These are phyloP conservation scores for Vulpes ferrilata DNA, from an alignment of 2,113 vertebrate species.

Conservation along the genomic window DNA sequence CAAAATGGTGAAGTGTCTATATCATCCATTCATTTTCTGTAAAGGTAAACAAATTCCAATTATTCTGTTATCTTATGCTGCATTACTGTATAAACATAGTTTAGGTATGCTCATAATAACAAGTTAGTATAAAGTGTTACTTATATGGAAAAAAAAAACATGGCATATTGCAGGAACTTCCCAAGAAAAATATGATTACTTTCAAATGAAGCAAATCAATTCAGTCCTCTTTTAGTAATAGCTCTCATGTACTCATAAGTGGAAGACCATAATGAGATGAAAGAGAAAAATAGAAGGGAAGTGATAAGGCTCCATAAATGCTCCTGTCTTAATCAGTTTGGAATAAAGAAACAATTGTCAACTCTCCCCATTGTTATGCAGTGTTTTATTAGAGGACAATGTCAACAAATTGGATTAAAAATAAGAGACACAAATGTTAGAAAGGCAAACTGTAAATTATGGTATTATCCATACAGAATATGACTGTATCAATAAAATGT, in stretches of 20 bases:
- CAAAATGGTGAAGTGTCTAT: neutral
- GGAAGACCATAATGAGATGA: neutral
- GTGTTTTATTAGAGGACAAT: neutral
- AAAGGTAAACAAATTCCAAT: neutral
- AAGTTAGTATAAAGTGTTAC: neutral
- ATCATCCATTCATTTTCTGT: neutral
- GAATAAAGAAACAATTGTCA: neutral
- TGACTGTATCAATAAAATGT: neutral
- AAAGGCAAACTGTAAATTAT: neutral
- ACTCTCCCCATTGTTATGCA: neutral
- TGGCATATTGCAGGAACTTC: neutral
- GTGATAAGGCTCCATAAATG: neutral
- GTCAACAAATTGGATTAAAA: neutral
- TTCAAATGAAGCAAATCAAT: constrained; percentile 17
- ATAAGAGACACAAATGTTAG: neutral
- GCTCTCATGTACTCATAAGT: neutral
- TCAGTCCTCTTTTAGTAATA: neutral
- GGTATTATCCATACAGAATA: neutral
- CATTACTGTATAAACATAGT: neutral
- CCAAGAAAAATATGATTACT: constrained; percentile 5
- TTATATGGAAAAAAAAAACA: neutral
- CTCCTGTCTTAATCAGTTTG: neutral
- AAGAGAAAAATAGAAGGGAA: neutral
- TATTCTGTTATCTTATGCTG: neutral
- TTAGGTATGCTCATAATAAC: neutral